Evolutionary conservation across 2,113 vertebrate genomes (phyloP), one percentile per base, ranked within the genome.

Genomic region (Speoplatyrhinus poulsoni): DNA sequence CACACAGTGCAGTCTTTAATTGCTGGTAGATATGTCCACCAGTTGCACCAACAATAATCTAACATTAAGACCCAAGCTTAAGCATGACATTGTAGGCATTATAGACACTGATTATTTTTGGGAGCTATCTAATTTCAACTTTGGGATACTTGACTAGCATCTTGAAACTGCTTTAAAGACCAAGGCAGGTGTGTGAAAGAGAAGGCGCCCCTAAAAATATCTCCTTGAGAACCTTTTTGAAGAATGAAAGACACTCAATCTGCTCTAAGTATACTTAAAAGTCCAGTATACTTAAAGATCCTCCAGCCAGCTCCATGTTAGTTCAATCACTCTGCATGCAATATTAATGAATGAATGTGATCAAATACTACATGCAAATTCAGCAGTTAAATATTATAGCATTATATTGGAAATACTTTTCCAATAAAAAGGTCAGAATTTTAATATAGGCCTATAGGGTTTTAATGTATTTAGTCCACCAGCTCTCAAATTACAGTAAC

Each of bases 131-230:
- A 86, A 93, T 91, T 77, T 81, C 85, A 68, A 87, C 84, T 88
- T 88, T 90, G 88, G 82, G 81, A 82, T 85, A 91, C 90, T 92
- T 93, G 87, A 53, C 88, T 82, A 83, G 82, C 76, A 90, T 90
- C 84, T 81, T 77, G 87, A 77, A 75, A 88, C 90, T 80, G 91
- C 88, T 91, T 94, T 95, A 96, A 78, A 91, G 92, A 93, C 90
- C 81, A 90, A 63, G 87, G 91, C 96, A 97, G 96, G 94, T 98
- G 95, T 88, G 82, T 49, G 87, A 83, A 89, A 84, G 88, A 87
- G 87, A 90, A 90, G 88, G 77, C 77, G 53, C 33, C 57, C 57
- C 94, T 95, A 97, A 95, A 96, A 95, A 96, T 96, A 97, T 75
- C 65, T 65, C 41, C 79, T 86, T 86, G 91, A 93, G 91, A 83